Evolutionary conservation across 2,113 vertebrate species (phyloP).

Genomic region (Danionella cerebrum): DNA sequence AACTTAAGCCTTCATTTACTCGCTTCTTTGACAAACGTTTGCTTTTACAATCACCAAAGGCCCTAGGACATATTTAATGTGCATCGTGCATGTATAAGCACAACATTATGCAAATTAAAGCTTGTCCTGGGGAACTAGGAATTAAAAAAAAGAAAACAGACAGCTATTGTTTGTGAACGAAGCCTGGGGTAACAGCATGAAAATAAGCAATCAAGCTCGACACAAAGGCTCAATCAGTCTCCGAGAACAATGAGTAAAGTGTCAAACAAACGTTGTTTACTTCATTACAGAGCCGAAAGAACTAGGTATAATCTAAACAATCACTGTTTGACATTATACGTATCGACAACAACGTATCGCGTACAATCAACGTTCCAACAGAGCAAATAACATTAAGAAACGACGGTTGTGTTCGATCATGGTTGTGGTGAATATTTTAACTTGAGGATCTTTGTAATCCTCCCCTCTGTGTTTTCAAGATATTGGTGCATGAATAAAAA

Average conservation of each 20-base stretch:
- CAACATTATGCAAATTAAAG: conserved; percentile 21
- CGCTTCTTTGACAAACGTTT: not conserved
- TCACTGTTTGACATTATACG: too few relatives aligned
- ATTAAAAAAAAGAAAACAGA: conserved; percentile 34
- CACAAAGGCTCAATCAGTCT: conserved; percentile 38
- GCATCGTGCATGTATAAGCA: too few relatives aligned
- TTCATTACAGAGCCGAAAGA: not conserved
- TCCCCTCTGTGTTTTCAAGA: too few relatives aligned
- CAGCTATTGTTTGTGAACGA: conserved; percentile 40
- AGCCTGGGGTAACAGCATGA: conserved; percentile 34
- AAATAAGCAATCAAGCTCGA: conserved; percentile 53
- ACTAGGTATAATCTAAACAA: too few relatives aligned
- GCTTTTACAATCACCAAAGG: not conserved
- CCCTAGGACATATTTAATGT: not conserved
- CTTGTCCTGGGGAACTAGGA: conserved; percentile 25
- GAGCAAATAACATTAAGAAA: too few relatives aligned
- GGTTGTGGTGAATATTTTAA: too few relatives aligned
- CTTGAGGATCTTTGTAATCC: too few relatives aligned
- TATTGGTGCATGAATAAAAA: too few relatives aligned
- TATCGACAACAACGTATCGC: too few relatives aligned
- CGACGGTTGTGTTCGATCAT: too few relatives aligned
- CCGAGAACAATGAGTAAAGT: conserved; percentile 4
- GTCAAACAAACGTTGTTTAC: not conserved
- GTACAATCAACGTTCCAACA: too few relatives aligned
- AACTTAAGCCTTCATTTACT: not conserved